Base-by-base conservation (phyloP, 1,140 invertebrate species). In the Lepidostoma basale region DNA sequence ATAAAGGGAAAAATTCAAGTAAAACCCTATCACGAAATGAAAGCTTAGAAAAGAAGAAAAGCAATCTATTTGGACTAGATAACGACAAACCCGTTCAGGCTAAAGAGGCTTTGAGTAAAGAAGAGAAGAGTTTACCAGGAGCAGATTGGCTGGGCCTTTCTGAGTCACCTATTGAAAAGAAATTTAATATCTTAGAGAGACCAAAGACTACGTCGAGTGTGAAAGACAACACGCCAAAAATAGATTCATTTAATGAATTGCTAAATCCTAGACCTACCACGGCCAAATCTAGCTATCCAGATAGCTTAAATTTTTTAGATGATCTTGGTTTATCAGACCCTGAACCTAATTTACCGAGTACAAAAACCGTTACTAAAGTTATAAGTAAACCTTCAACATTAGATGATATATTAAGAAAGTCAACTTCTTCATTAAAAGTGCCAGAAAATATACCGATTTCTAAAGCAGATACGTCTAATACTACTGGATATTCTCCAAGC, bases 121-220 rank as follows among this genome's bases (percentile, higher is more conserved):
- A 73, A 71, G 62, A 77, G 52, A 80, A 79, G 74, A 56, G 44
- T 39, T 79, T 78, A 63, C 67, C 76, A 3, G 76, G 62, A 67
- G 78, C 77, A 25, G 80, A 82, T 70, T 83, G 81, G 80, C 75
- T 83, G 1, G 81, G 81, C 20, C 75, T 81, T 47, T 79, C 79
- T 74, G 74, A 82, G 70, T 52, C 70, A n/a, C 74, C 74, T 14
- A 70, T 9, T 28, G 75, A 56, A 44, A 52, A 23, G 75, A 77
- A 45, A 76, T 76, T 60, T 8, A 65, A 59, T 16, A 40, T 65
- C 16, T 52, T 65, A n/a, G 39, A 47, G 44, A 66, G 58, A 54
- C 28, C 26, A 16, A 12, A 25, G 1, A 26, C 36, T 54, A 22
- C 40, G 3, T 25, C 30, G 5, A 18, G 30, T 12, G 20, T 25